Evolutionary conservation across 2,113 vertebrate genomes (phyloP).

Genomic region (Python bivittatus): DNA sequence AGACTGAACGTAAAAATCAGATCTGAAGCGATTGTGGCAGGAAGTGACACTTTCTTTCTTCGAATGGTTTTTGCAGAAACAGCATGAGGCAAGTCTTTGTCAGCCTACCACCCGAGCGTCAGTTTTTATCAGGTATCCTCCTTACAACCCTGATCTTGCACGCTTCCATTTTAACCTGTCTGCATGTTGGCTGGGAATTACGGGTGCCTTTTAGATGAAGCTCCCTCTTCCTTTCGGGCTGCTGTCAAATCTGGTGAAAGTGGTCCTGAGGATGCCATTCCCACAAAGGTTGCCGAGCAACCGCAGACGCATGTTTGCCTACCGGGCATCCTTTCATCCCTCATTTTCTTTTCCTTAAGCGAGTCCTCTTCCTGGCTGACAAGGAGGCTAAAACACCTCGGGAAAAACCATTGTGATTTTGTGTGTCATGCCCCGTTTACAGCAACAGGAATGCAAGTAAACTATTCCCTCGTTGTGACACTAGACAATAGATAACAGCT

Average conservation of each 20-base stretch:
- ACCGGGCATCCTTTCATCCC: constrained; percentile 36
- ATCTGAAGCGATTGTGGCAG: too few relatives aligned
- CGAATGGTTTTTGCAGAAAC: constrained; percentile 26
- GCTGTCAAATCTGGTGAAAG: constrained; percentile 64
- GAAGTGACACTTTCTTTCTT: constrained; percentile 7
- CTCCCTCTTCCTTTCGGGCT: constrained; percentile 65
- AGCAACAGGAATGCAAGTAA: constrained; percentile 17
- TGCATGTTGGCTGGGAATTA: constrained; percentile 63
- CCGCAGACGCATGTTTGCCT: constrained; percentile 64
- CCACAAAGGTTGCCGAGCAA: constrained; percentile 65
- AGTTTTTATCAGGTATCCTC: constrained; percentile 45
- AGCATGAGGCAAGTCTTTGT: constrained; percentile 35
- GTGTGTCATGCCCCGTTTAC: neutral
- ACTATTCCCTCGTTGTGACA: neutral
- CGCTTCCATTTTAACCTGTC: constrained; percentile 55
- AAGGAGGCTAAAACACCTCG: fast-evolving
- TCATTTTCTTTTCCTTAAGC: constrained; percentile 30
- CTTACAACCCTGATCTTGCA: constrained; percentile 51
- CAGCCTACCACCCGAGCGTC: constrained; percentile 49
- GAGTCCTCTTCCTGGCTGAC: constrained; percentile 39
- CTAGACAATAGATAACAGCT: neutral
- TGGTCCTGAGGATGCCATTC: constrained; percentile 55
- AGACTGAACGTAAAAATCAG: constrained; percentile 33
- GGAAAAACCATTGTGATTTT: constrained; percentile 14
- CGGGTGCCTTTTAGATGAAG: constrained; percentile 67